These are phyloP conservation scores for Proteles cristata DNA, from an alignment of 2,113 vertebrate genomes.

Conservation along the genomic window DNA sequence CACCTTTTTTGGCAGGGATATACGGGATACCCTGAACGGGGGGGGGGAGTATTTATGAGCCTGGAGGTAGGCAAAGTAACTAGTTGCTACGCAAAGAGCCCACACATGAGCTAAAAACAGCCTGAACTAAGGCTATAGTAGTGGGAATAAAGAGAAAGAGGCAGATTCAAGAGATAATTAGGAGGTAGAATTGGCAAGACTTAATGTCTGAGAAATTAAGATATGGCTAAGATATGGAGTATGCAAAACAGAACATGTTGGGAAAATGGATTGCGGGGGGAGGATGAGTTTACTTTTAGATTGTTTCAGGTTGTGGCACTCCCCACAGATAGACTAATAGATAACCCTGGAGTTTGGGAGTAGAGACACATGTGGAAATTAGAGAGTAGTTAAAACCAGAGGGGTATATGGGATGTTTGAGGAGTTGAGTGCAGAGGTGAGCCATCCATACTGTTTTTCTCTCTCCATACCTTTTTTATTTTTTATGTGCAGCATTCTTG, in stretches of 20 bases:
- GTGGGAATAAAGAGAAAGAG: conserved; percentile 19
- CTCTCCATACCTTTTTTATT: background rate
- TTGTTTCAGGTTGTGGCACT: background rate
- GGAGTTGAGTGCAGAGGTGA: background rate
- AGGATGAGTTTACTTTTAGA: conserved; percentile 16
- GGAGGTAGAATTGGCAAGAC: conserved; percentile 20
- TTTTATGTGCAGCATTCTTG: background rate
- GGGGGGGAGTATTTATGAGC: background rate
- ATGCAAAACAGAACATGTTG: conserved; percentile 17
- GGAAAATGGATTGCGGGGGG: background rate
- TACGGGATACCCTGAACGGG: background rate
- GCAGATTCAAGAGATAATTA: conserved; percentile 28
- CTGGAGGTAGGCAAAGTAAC: background rate
- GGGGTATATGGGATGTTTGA: background rate
- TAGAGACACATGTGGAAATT: background rate
- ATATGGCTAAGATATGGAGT: background rate
- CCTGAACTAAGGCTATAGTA: background rate
- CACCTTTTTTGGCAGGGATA: background rate
- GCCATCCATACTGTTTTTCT: background rate
- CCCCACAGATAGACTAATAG: background rate
- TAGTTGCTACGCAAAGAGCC: background rate
- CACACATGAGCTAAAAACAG: background rate
- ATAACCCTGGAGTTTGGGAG: background rate
- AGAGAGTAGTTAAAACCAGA: conserved; percentile 39
- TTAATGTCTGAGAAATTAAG: conserved; percentile 40